A percentile compares a stretch with the other conserved stretches of the same genome.
Evolutionary conservation across 2,113 vertebrate genomes (phyloP).

Genomic region (Prionailurus viverrinus): DNA sequence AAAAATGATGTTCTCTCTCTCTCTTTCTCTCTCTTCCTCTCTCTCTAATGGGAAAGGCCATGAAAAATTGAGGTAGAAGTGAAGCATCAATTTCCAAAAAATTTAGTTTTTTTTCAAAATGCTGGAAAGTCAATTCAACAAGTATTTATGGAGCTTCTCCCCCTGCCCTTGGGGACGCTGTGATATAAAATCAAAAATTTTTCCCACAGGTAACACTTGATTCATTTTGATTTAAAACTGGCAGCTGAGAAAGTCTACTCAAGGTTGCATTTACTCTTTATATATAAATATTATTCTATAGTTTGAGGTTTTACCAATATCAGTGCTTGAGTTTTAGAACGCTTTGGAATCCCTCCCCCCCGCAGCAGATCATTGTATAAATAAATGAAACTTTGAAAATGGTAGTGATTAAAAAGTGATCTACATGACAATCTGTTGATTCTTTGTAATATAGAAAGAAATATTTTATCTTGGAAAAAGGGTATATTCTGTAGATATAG

Average conservation of each 20-base stretch:
- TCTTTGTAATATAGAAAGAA: not conserved
- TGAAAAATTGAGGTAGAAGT: slow-evolving; percentile 44
- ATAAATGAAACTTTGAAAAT: not conserved
- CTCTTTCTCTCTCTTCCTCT: not conserved
- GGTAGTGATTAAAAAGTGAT: not conserved
- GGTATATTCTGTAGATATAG: not conserved
- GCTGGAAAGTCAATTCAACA: slow-evolving; percentile 75
- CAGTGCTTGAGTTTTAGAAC: not conserved
- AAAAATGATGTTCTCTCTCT: not conserved
- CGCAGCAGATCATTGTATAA: not conserved
- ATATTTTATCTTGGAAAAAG: not conserved
- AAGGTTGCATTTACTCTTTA: slow-evolving; percentile 62
- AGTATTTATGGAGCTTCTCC: slow-evolving; percentile 71
- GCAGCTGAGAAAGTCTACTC: slow-evolving; percentile 42
- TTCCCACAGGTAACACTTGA: slow-evolving; percentile 63
- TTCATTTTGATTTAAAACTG: slow-evolving; percentile 79
- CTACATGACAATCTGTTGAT: not conserved
- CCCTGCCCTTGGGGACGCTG: slow-evolving; percentile 52
- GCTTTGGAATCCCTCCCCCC: not conserved
- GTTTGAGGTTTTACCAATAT: not conserved
- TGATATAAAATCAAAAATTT: slow-evolving; percentile 72
- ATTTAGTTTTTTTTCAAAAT: slow-evolving; percentile 53
- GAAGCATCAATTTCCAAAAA: slow-evolving; percentile 53
- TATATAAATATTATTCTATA: slow-evolving; percentile 62
- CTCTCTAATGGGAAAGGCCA: not conserved